These are phyloP conservation scores for Platycercus adscitus DNA, from an alignment of 2,113 vertebrate genomes.

Conservation along the genomic window DNA sequence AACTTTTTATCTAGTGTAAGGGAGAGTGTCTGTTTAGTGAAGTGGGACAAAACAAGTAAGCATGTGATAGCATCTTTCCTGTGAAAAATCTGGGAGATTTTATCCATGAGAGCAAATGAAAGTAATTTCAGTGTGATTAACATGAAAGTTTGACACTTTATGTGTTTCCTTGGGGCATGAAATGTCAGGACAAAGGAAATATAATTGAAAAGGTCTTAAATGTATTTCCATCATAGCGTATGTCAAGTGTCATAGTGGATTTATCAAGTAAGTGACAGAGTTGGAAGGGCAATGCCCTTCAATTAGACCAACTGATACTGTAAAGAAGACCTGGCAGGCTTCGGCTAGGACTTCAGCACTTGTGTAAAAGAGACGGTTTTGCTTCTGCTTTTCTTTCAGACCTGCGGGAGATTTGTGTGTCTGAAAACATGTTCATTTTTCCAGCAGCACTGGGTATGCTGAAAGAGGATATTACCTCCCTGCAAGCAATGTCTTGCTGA, in stretches of 20 bases:
- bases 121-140: conserved; percentile 3
- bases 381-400: not conserved
- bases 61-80: conserved; percentile 15
- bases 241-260: not conserved
- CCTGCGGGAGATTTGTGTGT: not conserved
- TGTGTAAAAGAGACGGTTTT: not conserved
- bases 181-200: not conserved
- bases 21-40: conserved; percentile 38
- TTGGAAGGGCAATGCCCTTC: not conserved
- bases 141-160: not conserved
- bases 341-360: not conserved
- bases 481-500: conserved; percentile 32
- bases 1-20: conserved; percentile 44
- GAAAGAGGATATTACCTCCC: conserved; percentile 33
- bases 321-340: not conserved
- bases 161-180: not conserved
- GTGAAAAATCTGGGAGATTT: conserved; percentile 37
- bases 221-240: not conserved
- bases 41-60: conserved; percentile 27
- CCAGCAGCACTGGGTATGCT: not conserved
- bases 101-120: not conserved
- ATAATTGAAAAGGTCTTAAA: not conserved
- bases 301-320: not conserved
- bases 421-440: conserved; percentile 1
- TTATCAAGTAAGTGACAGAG: not conserved